Percentiles rank a stretch among this genome's conserved stretches.
These are phyloP conservation scores for Pharmacophagus antenor DNA, from an alignment of 2,888 invertebrate genomes.

Conservation along the genomic window DNA sequence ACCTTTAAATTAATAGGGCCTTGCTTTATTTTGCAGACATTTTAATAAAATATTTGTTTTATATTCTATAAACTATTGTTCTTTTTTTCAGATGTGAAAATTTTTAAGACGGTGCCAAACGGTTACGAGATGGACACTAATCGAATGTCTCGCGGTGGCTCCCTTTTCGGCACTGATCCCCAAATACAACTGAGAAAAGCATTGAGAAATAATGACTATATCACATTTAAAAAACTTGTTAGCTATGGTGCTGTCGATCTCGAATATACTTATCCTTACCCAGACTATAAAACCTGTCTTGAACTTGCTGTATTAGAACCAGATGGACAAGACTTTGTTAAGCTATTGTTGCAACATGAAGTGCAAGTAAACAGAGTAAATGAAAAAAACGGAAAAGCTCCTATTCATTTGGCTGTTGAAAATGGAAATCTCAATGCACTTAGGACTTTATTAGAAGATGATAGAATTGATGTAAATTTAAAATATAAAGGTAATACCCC, in stretches of 20 bases:
- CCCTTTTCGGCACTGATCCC: slow-evolving; percentile 71
- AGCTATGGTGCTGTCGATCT: slow-evolving; percentile 72
- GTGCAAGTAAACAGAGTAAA: slow-evolving; percentile 83
- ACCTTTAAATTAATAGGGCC: background rate
- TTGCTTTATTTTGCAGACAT: slow-evolving; percentile 8
- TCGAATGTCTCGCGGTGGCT: slow-evolving; percentile 63
- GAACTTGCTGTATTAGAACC: slow-evolving; percentile 79
- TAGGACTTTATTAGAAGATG: slow-evolving; percentile 66
- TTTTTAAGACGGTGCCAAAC: slow-evolving; percentile 70
- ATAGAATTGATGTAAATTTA: slow-evolving; percentile 72
- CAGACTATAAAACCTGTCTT: slow-evolving; percentile 81
- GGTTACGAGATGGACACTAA: slow-evolving; percentile 74
- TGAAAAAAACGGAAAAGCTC: slow-evolving; percentile 79
- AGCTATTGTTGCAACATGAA: slow-evolving; percentile 80
- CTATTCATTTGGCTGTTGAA: slow-evolving; percentile 84
- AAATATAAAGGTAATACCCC: slow-evolving; percentile 77
- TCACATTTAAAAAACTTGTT: slow-evolving; percentile 76
- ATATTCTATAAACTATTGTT: slow-evolving; percentile 41
- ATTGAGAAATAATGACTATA: slow-evolving; percentile 73
- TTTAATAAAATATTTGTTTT: slow-evolving; percentile 56
- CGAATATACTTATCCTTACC: slow-evolving; percentile 78
- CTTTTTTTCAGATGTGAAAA: slow-evolving; percentile 65
- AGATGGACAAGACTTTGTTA: slow-evolving; percentile 77
- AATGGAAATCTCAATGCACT: slow-evolving; percentile 74
- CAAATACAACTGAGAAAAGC: slow-evolving; percentile 75